These are phyloP conservation scores for Eupristina koningsbergeri DNA, from an alignment of 1,140 invertebrate species.

Conservation along the genomic window DNA sequence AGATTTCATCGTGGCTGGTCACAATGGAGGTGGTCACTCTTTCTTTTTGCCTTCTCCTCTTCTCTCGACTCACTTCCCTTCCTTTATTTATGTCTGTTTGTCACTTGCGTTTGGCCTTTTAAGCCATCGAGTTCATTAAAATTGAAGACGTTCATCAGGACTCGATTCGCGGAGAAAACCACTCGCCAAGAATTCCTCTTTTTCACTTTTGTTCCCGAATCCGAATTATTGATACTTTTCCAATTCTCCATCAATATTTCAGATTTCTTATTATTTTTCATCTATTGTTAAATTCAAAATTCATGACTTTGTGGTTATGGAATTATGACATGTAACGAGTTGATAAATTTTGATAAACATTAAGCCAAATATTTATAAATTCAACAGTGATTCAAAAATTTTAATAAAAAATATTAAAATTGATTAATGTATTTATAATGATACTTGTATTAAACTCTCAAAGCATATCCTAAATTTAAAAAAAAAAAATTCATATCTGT, in stretches of 20 bases:
- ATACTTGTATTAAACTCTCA: no score
- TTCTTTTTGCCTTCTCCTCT: background rate
- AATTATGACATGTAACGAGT: no score
- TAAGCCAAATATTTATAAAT: no score
- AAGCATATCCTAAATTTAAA: no score
- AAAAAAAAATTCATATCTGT: no score
- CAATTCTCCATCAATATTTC: background rate
- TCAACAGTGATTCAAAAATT: no score
- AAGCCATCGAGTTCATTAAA: background rate
- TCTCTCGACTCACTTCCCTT: background rate
- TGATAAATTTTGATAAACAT: no score
- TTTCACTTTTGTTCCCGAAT: background rate
- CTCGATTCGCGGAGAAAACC: background rate
- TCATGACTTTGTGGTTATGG: no score
- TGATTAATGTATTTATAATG: no score
- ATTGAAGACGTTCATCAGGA: background rate
- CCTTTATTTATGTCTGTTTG: background rate
- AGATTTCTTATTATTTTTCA: no score
- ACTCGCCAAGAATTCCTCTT: background rate
- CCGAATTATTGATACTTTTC: background rate
- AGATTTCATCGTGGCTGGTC: conserved; percentile 37
- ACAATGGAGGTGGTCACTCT: conserved; percentile 23
- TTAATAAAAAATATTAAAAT: no score
- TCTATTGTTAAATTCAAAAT: no score
- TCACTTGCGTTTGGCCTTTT: background rate